Conservation (phyloP, 1,140 invertebrate species). For the Caenorhabditis remanei region DNA sequence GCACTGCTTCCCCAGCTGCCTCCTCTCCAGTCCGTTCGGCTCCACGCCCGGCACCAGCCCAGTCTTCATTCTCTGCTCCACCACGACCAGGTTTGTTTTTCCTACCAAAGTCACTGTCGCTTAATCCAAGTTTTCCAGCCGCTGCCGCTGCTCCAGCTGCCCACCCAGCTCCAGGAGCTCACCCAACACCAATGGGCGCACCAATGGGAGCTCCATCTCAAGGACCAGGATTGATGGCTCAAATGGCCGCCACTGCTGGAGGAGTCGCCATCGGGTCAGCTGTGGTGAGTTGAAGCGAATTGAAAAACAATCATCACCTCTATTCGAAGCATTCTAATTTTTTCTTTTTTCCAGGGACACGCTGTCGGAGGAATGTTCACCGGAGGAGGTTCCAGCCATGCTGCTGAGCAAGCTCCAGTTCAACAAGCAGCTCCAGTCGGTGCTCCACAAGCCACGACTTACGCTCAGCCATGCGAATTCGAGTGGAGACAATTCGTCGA, state of each 20-base stretch:
- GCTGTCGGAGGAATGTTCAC: conserved; percentile 88
- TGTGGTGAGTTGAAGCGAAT: conserved; percentile 78
- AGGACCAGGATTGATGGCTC: conserved; percentile 69
- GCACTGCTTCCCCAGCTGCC: conserved; percentile 65
- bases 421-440: conserved; percentile 74
- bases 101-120: background rate
- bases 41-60: conserved; percentile 59
- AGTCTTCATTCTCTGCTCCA: conserved; percentile 59
- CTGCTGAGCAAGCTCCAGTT: conserved; percentile 80
- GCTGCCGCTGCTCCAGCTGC: conserved; percentile 16
- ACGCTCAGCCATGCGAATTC: conserved; percentile 77
- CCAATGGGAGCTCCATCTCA: conserved; percentile 66
- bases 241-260: conserved; percentile 85
- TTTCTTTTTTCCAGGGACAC: conserved; percentile 82
- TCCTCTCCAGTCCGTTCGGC: conserved; percentile 63
- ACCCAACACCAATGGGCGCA: conserved; percentile 52
- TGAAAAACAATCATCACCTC: background rate
- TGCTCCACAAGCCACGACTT: conserved; percentile 70
- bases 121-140: background rate
- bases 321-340: conserved; percentile 13
- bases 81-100: conserved; percentile 55
- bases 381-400: conserved; percentile 82
- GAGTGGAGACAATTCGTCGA: conserved; percentile 79
- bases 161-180: background rate
- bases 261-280: conserved; percentile 90